Conservation (phyloP, 2,888 invertebrate genomes). For the Pseudoips prasinana region DNA sequence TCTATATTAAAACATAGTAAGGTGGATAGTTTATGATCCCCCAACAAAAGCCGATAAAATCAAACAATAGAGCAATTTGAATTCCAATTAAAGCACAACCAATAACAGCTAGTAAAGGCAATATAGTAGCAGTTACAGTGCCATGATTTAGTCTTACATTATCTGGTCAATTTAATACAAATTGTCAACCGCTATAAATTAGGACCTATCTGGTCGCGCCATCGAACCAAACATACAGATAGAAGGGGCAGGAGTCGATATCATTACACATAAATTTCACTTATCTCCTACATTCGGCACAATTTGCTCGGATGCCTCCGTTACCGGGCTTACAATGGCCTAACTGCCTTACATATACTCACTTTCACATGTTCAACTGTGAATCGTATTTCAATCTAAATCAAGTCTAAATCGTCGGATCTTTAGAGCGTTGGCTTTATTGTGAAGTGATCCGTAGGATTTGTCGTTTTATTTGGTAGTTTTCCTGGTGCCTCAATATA, state of each 20-base stretch:
- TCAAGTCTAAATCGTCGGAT: constrained; percentile 28
- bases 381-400: constrained; percentile 31
- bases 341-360: background rate
- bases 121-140: constrained; percentile 20
- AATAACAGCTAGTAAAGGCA: background rate
- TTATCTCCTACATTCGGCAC: constrained; percentile 66
- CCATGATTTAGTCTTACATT: constrained; percentile 39
- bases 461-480: constrained; percentile 30
- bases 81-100: too few relatives aligned
- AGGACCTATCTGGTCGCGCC: constrained; percentile 49
- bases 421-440: constrained; percentile 24
- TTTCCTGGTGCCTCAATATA: too few relatives aligned
- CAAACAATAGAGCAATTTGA: too few relatives aligned
- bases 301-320: constrained; percentile 54
- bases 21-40: too few relatives aligned
- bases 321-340: constrained; percentile 30
- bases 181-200: constrained; percentile 62
- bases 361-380: constrained; percentile 25
- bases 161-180: constrained; percentile 56
- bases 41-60: too few relatives aligned
- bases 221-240: constrained; percentile 69
- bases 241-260: constrained; percentile 67
- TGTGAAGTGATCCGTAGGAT: constrained; percentile 9
- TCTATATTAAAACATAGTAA: too few relatives aligned
- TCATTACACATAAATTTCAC: constrained; percentile 73